Percentiles rank a stretch among this genome's conserved stretches.
Evolutionary conservation across 2,888 invertebrate genomes (phyloP).

Genomic region (Sinotaia quadrata): DNA sequence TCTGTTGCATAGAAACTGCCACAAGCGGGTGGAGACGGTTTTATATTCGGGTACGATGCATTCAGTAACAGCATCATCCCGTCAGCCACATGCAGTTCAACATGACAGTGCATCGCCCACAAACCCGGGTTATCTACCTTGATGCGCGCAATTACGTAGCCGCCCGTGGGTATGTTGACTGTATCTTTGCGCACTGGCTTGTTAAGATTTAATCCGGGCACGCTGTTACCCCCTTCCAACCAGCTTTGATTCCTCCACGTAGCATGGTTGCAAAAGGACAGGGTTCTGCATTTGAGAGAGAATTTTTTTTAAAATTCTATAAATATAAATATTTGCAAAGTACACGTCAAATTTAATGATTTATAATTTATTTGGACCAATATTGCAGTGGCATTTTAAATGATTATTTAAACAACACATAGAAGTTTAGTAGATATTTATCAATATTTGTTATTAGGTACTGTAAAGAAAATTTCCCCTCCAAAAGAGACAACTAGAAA

Average conservation of each 20-base stretch:
- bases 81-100: constrained; percentile 57
- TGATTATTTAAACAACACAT: too few relatives aligned
- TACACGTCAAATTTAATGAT: too few relatives aligned
- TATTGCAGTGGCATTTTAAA: too few relatives aligned
- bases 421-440: too few relatives aligned
- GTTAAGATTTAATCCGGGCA: constrained; percentile 53
- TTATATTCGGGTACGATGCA: constrained; percentile 50
- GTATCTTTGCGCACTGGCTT: constrained; percentile 63
- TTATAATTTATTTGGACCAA: too few relatives aligned
- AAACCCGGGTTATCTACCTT: constrained; percentile 65
- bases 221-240: constrained; percentile 51
- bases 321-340: too few relatives aligned
- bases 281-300: too few relatives aligned
- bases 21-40: constrained; percentile 48
- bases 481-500: too few relatives aligned
- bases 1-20: too few relatives aligned
- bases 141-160: constrained; percentile 66
- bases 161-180: constrained; percentile 64
- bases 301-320: too few relatives aligned
- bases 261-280: constrained; percentile 55
- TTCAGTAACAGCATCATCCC: constrained; percentile 66
- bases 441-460: too few relatives aligned
- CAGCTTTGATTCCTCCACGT: constrained; percentile 56
- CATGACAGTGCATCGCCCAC: constrained; percentile 68
- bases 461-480: too few relatives aligned